These are phyloP conservation scores for Heliangelus exortis DNA, from an alignment of 2,797 vertebrate species.

Conservation along the genomic window DNA sequence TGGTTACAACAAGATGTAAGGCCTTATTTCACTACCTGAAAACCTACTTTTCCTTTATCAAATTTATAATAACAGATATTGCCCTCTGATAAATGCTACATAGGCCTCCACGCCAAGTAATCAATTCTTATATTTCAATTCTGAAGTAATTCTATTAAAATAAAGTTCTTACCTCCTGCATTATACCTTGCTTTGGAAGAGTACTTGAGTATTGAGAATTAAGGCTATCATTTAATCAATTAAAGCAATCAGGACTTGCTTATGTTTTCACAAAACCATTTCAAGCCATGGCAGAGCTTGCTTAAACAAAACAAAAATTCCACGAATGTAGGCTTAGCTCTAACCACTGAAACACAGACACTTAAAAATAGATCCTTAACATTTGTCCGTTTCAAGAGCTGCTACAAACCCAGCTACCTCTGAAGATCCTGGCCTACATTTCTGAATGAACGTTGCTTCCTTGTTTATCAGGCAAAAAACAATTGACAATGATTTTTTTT, in stretches of 20 bases:
- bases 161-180: neutral
- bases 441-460: neutral
- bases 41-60: neutral
- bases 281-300: neutral
- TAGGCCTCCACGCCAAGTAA: accelerated
- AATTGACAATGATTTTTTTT: neutral
- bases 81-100: neutral
- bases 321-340: accelerated
- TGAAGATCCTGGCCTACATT: neutral
- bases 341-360: neutral
- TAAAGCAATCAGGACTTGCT: neutral
- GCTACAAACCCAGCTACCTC: neutral
- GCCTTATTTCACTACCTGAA: neutral
- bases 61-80: neutral
- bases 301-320: neutral
- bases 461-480: neutral
- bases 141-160: neutral
- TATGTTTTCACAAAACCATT: neutral
- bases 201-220: neutral
- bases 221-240: neutral
- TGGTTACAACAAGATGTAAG: neutral
- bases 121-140: neutral
- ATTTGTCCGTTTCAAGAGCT: neutral
- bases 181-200: neutral
- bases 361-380: too few species aligned